Evolutionary conservation across 2,113 vertebrate species (phyloP).

Genomic region (Smithornis capensis): DNA sequence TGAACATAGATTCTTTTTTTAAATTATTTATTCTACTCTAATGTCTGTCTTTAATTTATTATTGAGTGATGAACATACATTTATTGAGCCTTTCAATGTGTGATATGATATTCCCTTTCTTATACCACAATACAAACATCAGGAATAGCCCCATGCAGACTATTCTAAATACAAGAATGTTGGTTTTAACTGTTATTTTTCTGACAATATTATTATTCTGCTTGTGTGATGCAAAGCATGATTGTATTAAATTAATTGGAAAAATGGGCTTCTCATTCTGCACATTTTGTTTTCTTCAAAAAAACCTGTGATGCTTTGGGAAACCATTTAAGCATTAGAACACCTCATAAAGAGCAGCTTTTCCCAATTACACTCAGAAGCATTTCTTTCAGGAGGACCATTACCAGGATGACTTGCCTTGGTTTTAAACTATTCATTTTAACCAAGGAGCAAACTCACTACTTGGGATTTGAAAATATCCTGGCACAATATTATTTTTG

Average conservation of each 20-base stretch:
- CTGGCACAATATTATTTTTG: neutral
- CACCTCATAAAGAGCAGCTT: neutral
- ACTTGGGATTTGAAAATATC: neutral
- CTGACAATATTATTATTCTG: neutral
- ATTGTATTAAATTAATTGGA: neutral
- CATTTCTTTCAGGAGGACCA: neutral
- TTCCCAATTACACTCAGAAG: neutral
- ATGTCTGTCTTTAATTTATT: slow-evolving; percentile 8
- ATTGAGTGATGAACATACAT: neutral
- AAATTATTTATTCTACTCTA: neutral
- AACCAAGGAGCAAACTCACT: neutral
- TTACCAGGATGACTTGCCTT: neutral
- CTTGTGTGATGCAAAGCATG: neutral
- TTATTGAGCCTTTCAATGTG: neutral
- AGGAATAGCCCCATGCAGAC: neutral
- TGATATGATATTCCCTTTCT: neutral
- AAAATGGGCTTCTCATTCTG: neutral
- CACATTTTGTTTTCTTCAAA: neutral
- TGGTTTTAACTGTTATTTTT: neutral
- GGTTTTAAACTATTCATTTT: neutral
- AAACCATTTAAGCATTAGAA: neutral
- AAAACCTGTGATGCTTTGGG: neutral
- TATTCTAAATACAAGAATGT: neutral
- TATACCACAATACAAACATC: neutral
- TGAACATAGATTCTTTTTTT: neutral